phyloP scores from a whole-genome alignment of 2,888 invertebrate species.

The Campoplex capitator region DNA sequence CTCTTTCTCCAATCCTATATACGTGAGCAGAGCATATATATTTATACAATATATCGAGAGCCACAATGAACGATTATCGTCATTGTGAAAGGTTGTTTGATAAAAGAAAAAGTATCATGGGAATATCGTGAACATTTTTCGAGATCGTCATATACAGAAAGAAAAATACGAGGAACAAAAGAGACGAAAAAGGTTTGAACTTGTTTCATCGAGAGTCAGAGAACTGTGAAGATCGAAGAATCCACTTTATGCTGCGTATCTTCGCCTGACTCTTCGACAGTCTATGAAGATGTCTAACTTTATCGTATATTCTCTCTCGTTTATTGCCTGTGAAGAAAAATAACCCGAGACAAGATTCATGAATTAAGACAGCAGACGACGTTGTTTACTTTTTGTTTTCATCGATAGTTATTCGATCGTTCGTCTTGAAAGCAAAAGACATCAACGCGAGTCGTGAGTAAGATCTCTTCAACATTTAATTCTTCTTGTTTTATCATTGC shows the following conservation, averaged over 20 bases:
- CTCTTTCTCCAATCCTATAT: not conserved
- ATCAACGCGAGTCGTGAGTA: slow-evolving; percentile 17
- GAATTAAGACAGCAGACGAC: slow-evolving; percentile 14
- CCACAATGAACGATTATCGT: slow-evolving; percentile 75
- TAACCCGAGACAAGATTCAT: slow-evolving; percentile 13
- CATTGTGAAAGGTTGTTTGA: slow-evolving; percentile 67
- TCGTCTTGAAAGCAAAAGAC: slow-evolving; percentile 17
- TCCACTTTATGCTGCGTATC: not conserved
- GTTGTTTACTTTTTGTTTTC: slow-evolving; percentile 36
- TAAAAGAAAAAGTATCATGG: slow-evolving; percentile 75
- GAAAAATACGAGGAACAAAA: slow-evolving; percentile 5
- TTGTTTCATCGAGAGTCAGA: not conserved
- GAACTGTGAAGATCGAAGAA: slow-evolving; percentile 11
- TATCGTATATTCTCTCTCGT: slow-evolving; percentile 3
- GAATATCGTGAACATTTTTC: slow-evolving; percentile 72
- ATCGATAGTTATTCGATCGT: slow-evolving; percentile 31
- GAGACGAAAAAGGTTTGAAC: no score
- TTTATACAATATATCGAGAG: slow-evolving; percentile 28
- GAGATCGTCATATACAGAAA: not conserved
- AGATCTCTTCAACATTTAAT: slow-evolving; percentile 19
- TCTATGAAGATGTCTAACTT: slow-evolving; percentile 60
- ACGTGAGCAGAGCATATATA: not conserved
- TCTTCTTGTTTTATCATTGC: slow-evolving; percentile 38
- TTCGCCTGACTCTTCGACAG: not conserved
- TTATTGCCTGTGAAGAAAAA: not conserved